phyloP scores from a whole-genome alignment of 2,797 vertebrate species.

The Hapalemur alaotrensis region DNA sequence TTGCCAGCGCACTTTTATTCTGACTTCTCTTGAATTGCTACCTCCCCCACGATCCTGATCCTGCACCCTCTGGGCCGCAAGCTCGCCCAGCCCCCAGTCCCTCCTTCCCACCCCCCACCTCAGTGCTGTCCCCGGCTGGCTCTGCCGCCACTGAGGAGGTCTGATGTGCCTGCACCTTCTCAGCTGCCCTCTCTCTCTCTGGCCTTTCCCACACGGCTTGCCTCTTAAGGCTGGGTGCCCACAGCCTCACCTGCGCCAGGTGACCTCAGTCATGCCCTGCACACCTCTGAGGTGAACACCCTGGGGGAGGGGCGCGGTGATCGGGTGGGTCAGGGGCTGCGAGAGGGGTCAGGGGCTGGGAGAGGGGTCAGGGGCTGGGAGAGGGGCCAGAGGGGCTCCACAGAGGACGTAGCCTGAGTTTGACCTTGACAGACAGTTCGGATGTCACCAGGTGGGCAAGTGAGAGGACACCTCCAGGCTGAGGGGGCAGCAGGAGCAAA shows the following conservation, averaged over 20 bases:
- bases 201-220: background rate
- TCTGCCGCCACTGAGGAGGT: background rate
- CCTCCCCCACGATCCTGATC: background rate
- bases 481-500: background rate
- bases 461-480: background rate
- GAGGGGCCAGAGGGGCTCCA: background rate
- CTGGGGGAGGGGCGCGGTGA: fast-evolving
- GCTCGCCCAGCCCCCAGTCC: background rate
- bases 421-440: background rate
- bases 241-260: background rate
- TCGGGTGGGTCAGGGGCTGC: background rate
- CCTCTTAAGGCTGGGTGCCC: background rate
- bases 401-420: background rate
- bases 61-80: fast-evolving
- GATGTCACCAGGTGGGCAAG: background rate
- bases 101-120: fast-evolving
- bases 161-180: background rate
- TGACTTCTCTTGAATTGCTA: background rate
- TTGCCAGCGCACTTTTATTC: background rate
- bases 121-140: background rate
- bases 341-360: background rate
- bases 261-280: background rate
- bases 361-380: background rate
- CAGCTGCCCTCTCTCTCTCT: background rate
- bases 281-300: background rate